phyloP scores from a whole-genome alignment of 2,888 invertebrate species.

The Calliscelio sp. region DNA sequence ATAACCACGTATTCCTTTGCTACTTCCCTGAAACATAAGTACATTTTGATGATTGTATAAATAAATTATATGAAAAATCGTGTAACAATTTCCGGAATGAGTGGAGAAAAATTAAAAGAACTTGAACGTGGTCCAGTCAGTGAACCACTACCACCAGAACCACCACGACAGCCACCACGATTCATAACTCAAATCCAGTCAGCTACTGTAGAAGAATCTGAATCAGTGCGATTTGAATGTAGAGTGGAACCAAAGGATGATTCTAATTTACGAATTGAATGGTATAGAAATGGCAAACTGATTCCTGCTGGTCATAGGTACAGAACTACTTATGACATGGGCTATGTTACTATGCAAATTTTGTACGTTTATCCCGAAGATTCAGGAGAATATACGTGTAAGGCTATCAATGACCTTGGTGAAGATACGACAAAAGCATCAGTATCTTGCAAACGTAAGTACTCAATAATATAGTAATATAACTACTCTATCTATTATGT shows the following conservation, averaged over 20 bases:
- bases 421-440: constrained; percentile 95
- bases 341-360: constrained; percentile 96
- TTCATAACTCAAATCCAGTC: constrained; percentile 96
- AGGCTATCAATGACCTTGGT: constrained; percentile 96
- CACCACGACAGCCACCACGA: constrained; percentile 92
- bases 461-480: not conserved
- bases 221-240: constrained; percentile 97
- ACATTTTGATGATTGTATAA: not conserved
- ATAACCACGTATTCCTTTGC: not conserved
- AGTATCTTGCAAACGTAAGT: constrained; percentile 93
- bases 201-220: constrained; percentile 95
- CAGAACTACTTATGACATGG: constrained; percentile 96
- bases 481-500: not conserved
- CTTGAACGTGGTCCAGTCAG: constrained; percentile 93
- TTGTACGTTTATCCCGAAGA: constrained; percentile 97
- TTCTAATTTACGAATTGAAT: constrained; percentile 95
- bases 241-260: constrained; percentile 98
- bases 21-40: not conserved
- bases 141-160: constrained; percentile 91
- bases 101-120: constrained; percentile 96
- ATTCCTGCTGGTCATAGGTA: constrained; percentile 96
- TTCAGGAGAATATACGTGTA: constrained; percentile 97
- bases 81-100: constrained; percentile 90
- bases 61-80: not conserved
- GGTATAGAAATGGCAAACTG: constrained; percentile 96